Base-by-base conservation (phyloP, 1,140 invertebrate species). In the Agrilus planipennis region DNA sequence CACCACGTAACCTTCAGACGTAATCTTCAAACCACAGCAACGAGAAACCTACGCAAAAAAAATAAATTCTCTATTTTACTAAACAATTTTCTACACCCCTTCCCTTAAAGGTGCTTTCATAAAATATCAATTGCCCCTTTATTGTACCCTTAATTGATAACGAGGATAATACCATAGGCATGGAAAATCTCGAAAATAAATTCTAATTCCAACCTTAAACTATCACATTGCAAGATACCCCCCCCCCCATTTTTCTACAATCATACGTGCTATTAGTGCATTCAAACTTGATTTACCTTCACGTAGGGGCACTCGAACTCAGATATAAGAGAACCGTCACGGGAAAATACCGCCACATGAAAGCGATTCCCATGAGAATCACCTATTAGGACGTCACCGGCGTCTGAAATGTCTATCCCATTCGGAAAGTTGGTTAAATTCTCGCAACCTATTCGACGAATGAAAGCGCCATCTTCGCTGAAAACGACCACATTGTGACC, bases 331-430 rank as follows among this genome's bases (percentile, higher is more conserved):
- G 76, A 75, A 15, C 89, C 89, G 60, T 89, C 85, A 42, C 84
- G 74, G 17, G 80, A 81, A 63, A 94, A 96, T 16, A 94, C 89
- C 38, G 89, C 89, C 31, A 96, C 89, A 62, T 96, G 92, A 61
- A 96, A 95, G 51, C 90, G 79, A 70, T 97, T 97, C 11, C 92
- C 92, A 69, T 97, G 92, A 9, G 90, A 94, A 65, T 97, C 92
- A 12, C 92, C 92, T 54, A 97, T 89, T 36, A 96, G 74, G 40
- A 97, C 84, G 67, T 96, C 90, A 28, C 92, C 92, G 44, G 86
- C 86, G 66, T 93, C 89, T 31, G 89, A 92, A 56, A 97, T 90
- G 64, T 96, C 92, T 53, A 97, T 96, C 41, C 93, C 93, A 64
- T 95, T 96, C 7, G 92, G 92, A 64, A 90, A 97, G 63, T 92